Conservation (phyloP, 2,113 vertebrate species). For the Stegostoma tigrinum region DNA sequence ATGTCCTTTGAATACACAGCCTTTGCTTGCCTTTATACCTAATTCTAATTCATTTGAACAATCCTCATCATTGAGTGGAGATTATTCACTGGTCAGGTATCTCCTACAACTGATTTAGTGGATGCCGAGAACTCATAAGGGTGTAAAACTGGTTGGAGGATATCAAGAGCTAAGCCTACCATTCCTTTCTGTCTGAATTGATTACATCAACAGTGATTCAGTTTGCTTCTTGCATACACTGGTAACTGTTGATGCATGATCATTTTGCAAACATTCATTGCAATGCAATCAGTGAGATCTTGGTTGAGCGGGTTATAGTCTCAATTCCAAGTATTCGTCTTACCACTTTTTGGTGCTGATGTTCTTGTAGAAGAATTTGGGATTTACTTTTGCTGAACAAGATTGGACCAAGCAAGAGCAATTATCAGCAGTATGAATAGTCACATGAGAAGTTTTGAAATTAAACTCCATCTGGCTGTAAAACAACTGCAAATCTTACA, state of each 20-base stretch:
- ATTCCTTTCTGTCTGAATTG: neutral
- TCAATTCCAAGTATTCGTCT: no score
- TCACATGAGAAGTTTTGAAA: neutral
- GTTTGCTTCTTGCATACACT: neutral
- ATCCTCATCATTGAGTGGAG: neutral
- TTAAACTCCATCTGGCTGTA: neutral
- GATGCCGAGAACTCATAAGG: neutral
- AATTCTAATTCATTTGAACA: neutral
- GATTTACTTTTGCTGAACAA: no score
- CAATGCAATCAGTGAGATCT: no score
- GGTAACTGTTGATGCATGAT: neutral
- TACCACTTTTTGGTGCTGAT: no score
- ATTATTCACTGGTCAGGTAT: neutral
- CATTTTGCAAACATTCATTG: neutral
- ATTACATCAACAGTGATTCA: neutral
- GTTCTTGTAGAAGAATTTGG: no score
- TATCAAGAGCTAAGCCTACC: neutral
- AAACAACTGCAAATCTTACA: neutral
- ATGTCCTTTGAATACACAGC: neutral
- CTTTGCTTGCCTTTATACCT: neutral
- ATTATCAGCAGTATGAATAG: neutral
- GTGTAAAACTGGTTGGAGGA: neutral
- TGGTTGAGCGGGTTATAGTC: no score
- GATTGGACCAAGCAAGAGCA: no score
- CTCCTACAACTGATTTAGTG: neutral